These are phyloP conservation scores for Andrena praecox DNA, from an alignment of 2,888 invertebrate genomes.

Conservation along the genomic window DNA sequence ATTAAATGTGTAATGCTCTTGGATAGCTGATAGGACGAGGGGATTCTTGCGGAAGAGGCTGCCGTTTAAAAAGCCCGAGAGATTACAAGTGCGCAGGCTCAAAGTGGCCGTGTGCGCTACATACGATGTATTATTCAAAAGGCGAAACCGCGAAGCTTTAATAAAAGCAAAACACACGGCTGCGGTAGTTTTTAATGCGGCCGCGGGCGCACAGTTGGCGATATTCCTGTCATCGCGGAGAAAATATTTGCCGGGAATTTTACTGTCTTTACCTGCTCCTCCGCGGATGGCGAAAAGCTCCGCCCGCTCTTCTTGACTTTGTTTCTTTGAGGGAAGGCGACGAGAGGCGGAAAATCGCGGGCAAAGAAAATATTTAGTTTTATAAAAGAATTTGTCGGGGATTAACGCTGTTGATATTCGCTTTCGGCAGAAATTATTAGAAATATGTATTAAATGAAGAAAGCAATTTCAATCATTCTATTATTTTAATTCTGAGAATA, in stretches of 20 bases:
- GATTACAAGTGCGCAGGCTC: neutral
- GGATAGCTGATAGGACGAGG: conserved; percentile 12
- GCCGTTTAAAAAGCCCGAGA: neutral
- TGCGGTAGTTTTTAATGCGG: conserved; percentile 41
- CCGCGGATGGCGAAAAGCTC: neutral
- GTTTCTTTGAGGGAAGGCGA: neutral
- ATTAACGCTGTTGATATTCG: neutral
- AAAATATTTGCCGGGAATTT: conserved; percentile 54
- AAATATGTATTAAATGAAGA: too few species aligned
- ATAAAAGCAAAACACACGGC: conserved; percentile 58
- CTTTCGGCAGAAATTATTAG: too few species aligned
- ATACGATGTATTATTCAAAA: conserved; percentile 65
- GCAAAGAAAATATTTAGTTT: neutral
- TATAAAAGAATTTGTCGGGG: neutral
- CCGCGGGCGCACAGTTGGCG: conserved; percentile 18
- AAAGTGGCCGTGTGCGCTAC: conserved; percentile 13
- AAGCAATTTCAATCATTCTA: too few species aligned
- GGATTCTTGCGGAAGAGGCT: conserved; percentile 1
- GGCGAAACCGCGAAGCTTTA: conserved; percentile 56
- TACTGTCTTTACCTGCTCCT: conserved; percentile 10
- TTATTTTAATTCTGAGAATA: too few species aligned
- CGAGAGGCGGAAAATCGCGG: neutral
- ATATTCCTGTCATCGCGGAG: conserved; percentile 45
- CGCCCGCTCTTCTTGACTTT: neutral
- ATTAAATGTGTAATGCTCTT: conserved; percentile 2